phyloP scores from a whole-genome alignment of 2,888 invertebrate species.

The Trichogramma evanescens region DNA sequence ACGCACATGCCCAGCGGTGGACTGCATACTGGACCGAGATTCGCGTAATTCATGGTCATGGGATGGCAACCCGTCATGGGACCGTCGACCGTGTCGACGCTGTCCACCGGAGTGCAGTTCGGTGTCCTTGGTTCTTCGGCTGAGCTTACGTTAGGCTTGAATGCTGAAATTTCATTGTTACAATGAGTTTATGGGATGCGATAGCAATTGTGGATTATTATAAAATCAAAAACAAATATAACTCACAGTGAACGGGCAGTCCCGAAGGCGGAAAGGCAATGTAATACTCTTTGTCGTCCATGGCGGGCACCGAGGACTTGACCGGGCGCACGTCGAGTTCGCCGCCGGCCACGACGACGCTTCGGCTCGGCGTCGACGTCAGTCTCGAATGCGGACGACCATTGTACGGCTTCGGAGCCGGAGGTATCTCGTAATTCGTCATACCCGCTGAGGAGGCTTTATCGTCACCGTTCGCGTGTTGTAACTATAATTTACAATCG shows the following conservation, averaged over 20 bases:
- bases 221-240: background rate
- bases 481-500: slow-evolving; percentile 22
- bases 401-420: slow-evolving; percentile 50
- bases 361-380: slow-evolving; percentile 8
- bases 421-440: slow-evolving; percentile 50
- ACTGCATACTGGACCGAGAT: slow-evolving; percentile 26
- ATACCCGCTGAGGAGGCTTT: slow-evolving; percentile 34
- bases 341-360: slow-evolving; percentile 12
- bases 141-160: slow-evolving; percentile 30
- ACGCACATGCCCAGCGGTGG: slow-evolving; percentile 38
- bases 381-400: background rate
- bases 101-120: background rate
- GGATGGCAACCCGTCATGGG: slow-evolving; percentile 1
- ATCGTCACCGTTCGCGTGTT: slow-evolving; percentile 33
- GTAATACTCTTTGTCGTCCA: slow-evolving; percentile 46
- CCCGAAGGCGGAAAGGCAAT: slow-evolving; percentile 53
- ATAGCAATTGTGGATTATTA: no score
- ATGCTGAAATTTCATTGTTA: slow-evolving; percentile 27
- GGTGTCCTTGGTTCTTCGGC: slow-evolving; percentile 36
- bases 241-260: slow-evolving; percentile 49
- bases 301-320: slow-evolving; percentile 38
- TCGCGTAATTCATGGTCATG: slow-evolving; percentile 27
- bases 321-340: slow-evolving; percentile 34
- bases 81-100: no score
- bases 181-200: background rate